Percentiles rank a stretch among this genome's conserved stretches.
Conservation (phyloP, 1,140 invertebrate genomes). For the Dreissena polymorpha region DNA sequence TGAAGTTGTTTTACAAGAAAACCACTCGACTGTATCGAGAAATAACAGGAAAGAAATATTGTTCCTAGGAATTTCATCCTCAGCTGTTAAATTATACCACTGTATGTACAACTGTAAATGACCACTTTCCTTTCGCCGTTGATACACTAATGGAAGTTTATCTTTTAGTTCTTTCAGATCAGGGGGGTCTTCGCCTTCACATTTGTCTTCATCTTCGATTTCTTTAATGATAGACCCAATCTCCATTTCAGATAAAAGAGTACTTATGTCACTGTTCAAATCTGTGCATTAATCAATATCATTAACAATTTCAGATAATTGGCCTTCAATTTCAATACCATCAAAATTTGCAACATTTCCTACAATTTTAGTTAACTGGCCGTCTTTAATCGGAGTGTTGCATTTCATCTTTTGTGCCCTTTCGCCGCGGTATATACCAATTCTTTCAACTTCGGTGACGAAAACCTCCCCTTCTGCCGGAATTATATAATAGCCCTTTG, state of each 20-base stretch:
- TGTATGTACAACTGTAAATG: constrained; percentile 4
- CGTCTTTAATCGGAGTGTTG: background rate
- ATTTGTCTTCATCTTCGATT: background rate
- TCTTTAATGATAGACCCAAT: constrained; percentile 10
- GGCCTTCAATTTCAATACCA: background rate
- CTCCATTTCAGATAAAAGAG: constrained; percentile 9
- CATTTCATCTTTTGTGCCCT: constrained; percentile 14
- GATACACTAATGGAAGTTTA: background rate
- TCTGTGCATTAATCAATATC: constrained; percentile 1
- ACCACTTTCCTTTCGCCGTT: background rate
- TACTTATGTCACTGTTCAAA: constrained; percentile 4
- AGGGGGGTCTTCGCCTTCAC: background rate
- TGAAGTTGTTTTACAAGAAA: background rate
- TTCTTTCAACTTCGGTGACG: background rate
- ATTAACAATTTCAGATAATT: constrained; percentile 14
- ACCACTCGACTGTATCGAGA: constrained; percentile 4
- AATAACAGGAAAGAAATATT: constrained; percentile 4
- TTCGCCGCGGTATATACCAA: background rate
- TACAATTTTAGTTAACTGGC: too few species aligned
- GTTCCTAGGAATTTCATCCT: constrained; percentile 7
- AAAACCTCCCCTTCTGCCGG: background rate
- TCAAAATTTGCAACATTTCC: too few species aligned
- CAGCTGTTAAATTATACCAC: background rate
- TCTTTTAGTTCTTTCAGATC: constrained; percentile 1
- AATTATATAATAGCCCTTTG: constrained; percentile 8